Conservation (phyloP, 2,113 vertebrate species). For the Oncorhynchus kisutch region DNA sequence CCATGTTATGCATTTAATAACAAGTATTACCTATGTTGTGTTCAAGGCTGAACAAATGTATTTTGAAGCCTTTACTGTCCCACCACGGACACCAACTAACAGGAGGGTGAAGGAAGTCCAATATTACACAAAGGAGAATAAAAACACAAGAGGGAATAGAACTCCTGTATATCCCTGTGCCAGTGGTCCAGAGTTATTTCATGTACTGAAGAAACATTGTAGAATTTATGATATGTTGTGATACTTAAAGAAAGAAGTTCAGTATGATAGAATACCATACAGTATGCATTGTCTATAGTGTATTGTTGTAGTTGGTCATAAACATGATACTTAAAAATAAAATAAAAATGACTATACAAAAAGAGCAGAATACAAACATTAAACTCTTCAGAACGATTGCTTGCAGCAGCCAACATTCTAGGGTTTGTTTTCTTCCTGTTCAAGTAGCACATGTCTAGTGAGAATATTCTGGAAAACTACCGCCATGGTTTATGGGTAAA, state of each 20-base stretch:
- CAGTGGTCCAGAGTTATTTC: conserved; percentile 71
- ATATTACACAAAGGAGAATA: conserved; percentile 19
- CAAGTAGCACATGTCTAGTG: conserved; percentile 3
- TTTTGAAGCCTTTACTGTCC: conserved; percentile 17
- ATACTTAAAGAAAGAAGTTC: conserved; percentile 76
- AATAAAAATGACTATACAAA: conserved; percentile 55
- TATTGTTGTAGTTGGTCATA: conserved; percentile 68
- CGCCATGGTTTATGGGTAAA: background rate
- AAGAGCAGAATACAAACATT: conserved; percentile 46
- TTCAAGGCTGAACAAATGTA: conserved; percentile 31
- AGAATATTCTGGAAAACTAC: too few relatives aligned
- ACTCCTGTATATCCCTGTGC: conserved; percentile 54
- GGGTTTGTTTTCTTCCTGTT: conserved; percentile 35
- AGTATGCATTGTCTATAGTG: conserved; percentile 63
- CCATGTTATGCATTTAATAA: conserved; percentile 58
- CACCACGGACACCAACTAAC: conserved; percentile 34
- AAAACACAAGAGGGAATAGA: conserved; percentile 36
- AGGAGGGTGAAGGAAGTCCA: conserved; percentile 28
- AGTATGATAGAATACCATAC: conserved; percentile 64
- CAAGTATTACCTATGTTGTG: conserved; percentile 61
- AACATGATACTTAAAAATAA: conserved; percentile 60
- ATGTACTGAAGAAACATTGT: conserved; percentile 78
- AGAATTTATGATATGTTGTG: conserved; percentile 84
- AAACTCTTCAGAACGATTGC: conserved; percentile 40
- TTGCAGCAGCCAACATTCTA: conserved; percentile 23